These are phyloP conservation scores for Ovis aries DNA, from an alignment of 2,113 vertebrate species.

Conservation along the genomic window DNA sequence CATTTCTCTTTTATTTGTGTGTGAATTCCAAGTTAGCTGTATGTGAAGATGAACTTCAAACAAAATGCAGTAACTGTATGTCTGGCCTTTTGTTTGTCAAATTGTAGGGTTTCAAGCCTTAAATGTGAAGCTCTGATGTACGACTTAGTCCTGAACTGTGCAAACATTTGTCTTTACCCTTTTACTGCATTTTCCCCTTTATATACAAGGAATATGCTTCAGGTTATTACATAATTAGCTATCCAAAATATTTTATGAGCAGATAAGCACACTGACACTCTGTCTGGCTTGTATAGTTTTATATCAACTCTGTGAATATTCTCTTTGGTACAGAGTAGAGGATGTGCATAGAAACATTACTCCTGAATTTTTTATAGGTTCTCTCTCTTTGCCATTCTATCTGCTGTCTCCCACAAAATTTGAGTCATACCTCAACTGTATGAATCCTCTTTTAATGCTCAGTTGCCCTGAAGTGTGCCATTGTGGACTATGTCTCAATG, in stretches of 20 bases:
- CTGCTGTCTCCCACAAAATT: constrained; percentile 78
- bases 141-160: constrained; percentile 25
- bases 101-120: constrained; percentile 55
- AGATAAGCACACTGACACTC: constrained; percentile 42
- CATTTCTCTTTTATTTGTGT: constrained; percentile 69
- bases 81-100: constrained; percentile 67
- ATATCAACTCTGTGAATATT: constrained; percentile 57
- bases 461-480: constrained; percentile 65
- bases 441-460: constrained; percentile 76
- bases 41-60: constrained; percentile 62
- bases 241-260: constrained; percentile 56
- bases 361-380: constrained; percentile 77
- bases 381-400: constrained; percentile 64
- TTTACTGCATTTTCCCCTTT: constrained; percentile 27
- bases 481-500: constrained; percentile 66
- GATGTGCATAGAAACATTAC: constrained; percentile 37
- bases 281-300: constrained; percentile 51
- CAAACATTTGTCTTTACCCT: constrained; percentile 15
- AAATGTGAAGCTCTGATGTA: constrained; percentile 35
- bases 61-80: constrained; percentile 51
- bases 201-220: constrained; percentile 52
- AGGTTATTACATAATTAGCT: constrained; percentile 60
- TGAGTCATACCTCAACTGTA: constrained; percentile 74
- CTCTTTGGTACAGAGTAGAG: constrained; percentile 51
- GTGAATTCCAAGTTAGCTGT: constrained; percentile 61